These are phyloP conservation scores for Pandemis cinnamomeana DNA, from an alignment of 2,888 invertebrate genomes.

Conservation along the genomic window DNA sequence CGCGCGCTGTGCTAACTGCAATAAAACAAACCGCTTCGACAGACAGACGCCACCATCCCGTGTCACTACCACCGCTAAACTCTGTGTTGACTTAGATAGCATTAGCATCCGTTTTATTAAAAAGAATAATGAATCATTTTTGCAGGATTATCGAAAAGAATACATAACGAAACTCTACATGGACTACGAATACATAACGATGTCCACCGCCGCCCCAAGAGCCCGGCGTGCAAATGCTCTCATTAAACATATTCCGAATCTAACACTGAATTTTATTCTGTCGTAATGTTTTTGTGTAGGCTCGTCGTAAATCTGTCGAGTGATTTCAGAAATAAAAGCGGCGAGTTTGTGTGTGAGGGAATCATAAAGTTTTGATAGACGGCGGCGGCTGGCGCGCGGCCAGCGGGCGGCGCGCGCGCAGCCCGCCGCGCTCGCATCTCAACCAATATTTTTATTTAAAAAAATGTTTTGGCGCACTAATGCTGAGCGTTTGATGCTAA, in stretches of 20 bases:
- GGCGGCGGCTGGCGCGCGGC: slow-evolving; percentile 37
- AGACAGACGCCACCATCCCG: slow-evolving; percentile 13
- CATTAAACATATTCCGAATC: slow-evolving; percentile 28
- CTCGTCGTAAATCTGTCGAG: slow-evolving; percentile 48
- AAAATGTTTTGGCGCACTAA: slow-evolving; percentile 26
- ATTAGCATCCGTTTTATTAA: not conserved
- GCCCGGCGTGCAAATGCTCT: slow-evolving; percentile 3
- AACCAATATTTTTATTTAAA: slow-evolving; percentile 18
- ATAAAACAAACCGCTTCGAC: slow-evolving; percentile 41
- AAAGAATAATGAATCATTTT: slow-evolving; percentile 17
- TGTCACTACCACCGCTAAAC: slow-evolving; percentile 4
- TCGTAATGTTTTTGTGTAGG: slow-evolving; percentile 33
- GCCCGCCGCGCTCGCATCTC: not conserved
- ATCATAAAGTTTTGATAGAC: slow-evolving; percentile 48
- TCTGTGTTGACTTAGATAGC: slow-evolving; percentile 7
- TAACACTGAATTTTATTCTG: slow-evolving; percentile 24
- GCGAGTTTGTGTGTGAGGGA: slow-evolving; percentile 41
- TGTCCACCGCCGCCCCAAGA: slow-evolving; percentile 10
- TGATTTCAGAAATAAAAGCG: slow-evolving; percentile 51
- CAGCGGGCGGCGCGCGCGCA: slow-evolving; percentile 36
- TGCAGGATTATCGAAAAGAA: slow-evolving; percentile 28
- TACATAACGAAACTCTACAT: not conserved
- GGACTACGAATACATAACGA: not conserved
- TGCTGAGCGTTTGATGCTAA: slow-evolving; percentile 31
- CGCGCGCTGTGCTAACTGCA: slow-evolving; percentile 43